Evolutionary conservation across 2,797 vertebrate species (phyloP), one percentile per base, ranked within the genome.

Genomic region (Parauchenoglanis ngamensis): DNA sequence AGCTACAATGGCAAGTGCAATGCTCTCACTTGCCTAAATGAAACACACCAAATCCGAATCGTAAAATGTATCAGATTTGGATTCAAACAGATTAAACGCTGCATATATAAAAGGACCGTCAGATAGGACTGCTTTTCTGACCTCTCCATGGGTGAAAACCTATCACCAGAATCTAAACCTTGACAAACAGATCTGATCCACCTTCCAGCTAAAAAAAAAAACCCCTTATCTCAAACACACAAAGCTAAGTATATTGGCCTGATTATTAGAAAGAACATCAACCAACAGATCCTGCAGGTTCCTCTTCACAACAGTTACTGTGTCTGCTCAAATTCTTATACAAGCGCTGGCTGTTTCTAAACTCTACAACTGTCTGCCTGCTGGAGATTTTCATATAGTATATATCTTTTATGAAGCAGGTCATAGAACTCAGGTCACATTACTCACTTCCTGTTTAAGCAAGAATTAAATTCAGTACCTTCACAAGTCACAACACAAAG

Each of bases 11-110:
- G 25, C 1, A 52, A 56, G 17, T 56, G 4, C 8, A 56, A 11
- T 40, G 31, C 54, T 79, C 19, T 79, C 10, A 59, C 28, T 79
- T 79, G 25, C 35, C 78, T 3, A 81, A 63, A 81, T 46, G 78
- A 81, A 44, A 12, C 21, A 6, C 2, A 3, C 49, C 40, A 40
- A 40, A 40, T 40, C 8, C 15, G 11, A 40, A 57, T 54, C 6
- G 1, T 28, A 79, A 5, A 40, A 35, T 28, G 25, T n/a, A 28
- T 79, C 17, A 2, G 28, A 19, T 28, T 59, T 59, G 1, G 2
- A 52, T 21, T 77, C 49, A 77, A 28, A 54, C 49, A 17, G n/a
- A 40, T 8, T 28, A 77, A 52, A 8, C 0, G 0, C 13, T 13
- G 28, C 1, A 19, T 28, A 81, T 63, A 25, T 63, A 7, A 81